These are phyloP conservation scores for Hirundichthys speculiger DNA, from an alignment of 2,113 vertebrate genomes.

Conservation along the genomic window DNA sequence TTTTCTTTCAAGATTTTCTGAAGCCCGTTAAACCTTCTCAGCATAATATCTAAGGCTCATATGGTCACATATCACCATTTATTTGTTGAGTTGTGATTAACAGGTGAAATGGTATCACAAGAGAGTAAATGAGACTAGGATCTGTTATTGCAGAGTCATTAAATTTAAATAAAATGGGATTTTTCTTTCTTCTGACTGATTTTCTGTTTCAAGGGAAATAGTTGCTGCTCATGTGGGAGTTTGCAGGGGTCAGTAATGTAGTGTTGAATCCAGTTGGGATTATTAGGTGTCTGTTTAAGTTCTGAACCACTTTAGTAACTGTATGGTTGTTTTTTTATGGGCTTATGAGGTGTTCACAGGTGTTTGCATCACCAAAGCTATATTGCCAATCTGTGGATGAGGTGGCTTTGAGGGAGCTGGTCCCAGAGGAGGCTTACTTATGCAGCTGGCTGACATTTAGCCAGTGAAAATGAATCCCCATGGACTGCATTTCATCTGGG, in stretches of 20 bases:
- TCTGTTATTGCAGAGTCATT: slow-evolving; percentile 11
- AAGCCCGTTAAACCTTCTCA: slow-evolving; percentile 23
- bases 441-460: slow-evolving; percentile 39
- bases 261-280: slow-evolving; percentile 7
- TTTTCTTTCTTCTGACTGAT: slow-evolving; percentile 8
- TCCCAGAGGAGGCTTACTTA: slow-evolving; percentile 26
- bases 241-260: slow-evolving; percentile 7
- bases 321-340: slow-evolving; percentile 40
- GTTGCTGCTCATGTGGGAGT: slow-evolving; percentile 22
- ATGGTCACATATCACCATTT: neutral
- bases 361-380: slow-evolving; percentile 27
- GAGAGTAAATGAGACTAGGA: slow-evolving; percentile 5
- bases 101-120: neutral
- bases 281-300: slow-evolving; percentile 1
- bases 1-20: slow-evolving; percentile 25
- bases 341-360: slow-evolving; percentile 33
- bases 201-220: slow-evolving; percentile 22
- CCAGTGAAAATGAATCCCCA: slow-evolving; percentile 46
- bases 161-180: slow-evolving; percentile 17
- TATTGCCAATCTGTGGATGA: slow-evolving; percentile 40
- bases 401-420: slow-evolving; percentile 32
- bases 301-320: neutral
- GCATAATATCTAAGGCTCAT: slow-evolving; percentile 1
- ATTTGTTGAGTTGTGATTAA: slow-evolving; percentile 9
- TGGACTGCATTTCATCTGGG: slow-evolving; percentile 28